phyloP scores from a whole-genome alignment of 2,113 vertebrate species.

The Ictalurus punctatus region DNA sequence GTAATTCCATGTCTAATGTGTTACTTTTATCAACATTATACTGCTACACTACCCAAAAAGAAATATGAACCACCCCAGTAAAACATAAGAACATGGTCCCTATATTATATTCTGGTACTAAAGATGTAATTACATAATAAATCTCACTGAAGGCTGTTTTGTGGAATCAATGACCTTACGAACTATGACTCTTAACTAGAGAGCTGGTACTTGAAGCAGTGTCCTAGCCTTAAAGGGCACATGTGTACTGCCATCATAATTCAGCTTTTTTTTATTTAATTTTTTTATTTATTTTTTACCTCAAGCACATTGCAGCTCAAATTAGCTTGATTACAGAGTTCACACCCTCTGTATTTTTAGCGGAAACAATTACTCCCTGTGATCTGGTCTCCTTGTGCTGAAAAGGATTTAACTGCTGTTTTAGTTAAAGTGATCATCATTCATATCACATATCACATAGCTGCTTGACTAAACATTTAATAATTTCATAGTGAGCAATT shows the following conservation, averaged over 20 bases:
- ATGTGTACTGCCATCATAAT: slow-evolving; percentile 27
- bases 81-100: slow-evolving; percentile 39
- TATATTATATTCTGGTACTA: slow-evolving; percentile 38
- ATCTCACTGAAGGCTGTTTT: slow-evolving; percentile 45
- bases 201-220: slow-evolving; percentile 40
- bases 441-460: slow-evolving; percentile 38
- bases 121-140: slow-evolving; percentile 54
- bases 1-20: not conserved
- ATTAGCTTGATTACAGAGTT: slow-evolving; percentile 42
- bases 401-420: slow-evolving; percentile 6
- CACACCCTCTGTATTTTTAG: slow-evolving; percentile 27
- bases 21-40: not conserved
- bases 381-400: slow-evolving; percentile 21
- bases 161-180: slow-evolving; percentile 47
- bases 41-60: slow-evolving; percentile 6
- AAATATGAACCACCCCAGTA: slow-evolving; percentile 41
- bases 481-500: not conserved
- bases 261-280: not conserved
- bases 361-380: slow-evolving; percentile 27
- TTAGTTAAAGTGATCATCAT: slow-evolving; percentile 39
- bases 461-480: not conserved
- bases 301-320: slow-evolving; percentile 1
- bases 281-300: not conserved
- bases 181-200: slow-evolving; percentile 28
- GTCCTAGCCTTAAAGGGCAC: slow-evolving; percentile 33